Conservation (phyloP, 1,140 invertebrate genomes). For the Elymnias hypermnestra region DNA sequence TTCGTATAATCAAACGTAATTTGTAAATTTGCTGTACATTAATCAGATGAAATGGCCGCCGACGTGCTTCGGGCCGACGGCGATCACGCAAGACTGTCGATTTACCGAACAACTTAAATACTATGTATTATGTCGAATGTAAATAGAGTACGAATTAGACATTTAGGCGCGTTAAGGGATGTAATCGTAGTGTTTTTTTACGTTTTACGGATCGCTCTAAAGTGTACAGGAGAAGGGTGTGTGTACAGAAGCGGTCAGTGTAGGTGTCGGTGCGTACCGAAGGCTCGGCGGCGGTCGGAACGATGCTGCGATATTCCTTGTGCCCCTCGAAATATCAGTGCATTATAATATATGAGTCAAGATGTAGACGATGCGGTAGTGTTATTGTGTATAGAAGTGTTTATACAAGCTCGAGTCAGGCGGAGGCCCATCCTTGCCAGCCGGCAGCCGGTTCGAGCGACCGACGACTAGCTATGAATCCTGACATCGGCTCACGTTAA, state of each 20-base stretch:
- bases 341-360: slow-evolving; percentile 67
- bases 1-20: slow-evolving; percentile 69
- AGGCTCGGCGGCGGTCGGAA: slow-evolving; percentile 44
- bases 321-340: slow-evolving; percentile 70
- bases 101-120: slow-evolving; percentile 65
- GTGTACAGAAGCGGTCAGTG: slow-evolving; percentile 11
- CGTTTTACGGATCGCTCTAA: slow-evolving; percentile 44
- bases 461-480: slow-evolving; percentile 75
- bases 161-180: slow-evolving; percentile 58
- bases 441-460: slow-evolving; percentile 70
- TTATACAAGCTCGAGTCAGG: slow-evolving; percentile 66
- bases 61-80: slow-evolving; percentile 33
- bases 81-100: slow-evolving; percentile 47
- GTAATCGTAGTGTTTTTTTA: slow-evolving; percentile 62
- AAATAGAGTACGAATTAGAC: slow-evolving; percentile 72
- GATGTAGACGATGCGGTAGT: slow-evolving; percentile 67
- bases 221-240: slow-evolving; percentile 19
- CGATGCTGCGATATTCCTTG: slow-evolving; percentile 71
- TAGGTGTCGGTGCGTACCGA: slow-evolving; percentile 22
- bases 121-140: slow-evolving; percentile 66
- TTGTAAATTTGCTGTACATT: slow-evolving; percentile 72
- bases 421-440: slow-evolving; percentile 52
- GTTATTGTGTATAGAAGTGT: slow-evolving; percentile 69
- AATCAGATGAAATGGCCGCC: slow-evolving; percentile 35
- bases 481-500: slow-evolving; percentile 76